Base-by-base conservation (phyloP, 92 coral and sea anemone species). In the Virgularia gustaviana region DNA sequence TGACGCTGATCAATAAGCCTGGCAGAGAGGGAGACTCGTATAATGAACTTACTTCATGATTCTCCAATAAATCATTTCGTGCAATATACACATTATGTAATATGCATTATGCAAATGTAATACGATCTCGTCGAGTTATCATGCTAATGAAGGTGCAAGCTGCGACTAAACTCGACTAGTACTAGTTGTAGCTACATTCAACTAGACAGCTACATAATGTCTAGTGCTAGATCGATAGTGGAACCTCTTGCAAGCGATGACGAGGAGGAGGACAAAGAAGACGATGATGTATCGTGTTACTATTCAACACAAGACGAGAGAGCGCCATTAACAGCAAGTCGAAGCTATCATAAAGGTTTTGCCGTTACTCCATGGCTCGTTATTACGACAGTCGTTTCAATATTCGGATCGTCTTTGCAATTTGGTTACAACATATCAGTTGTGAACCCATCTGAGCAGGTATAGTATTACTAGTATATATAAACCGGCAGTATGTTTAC, bases 341-440 rank as follows among this genome's bases (percentile, higher is more conserved):
- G 16, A 24, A 28, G 60, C 7, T 37, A 12, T 0, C 16, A 32
- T 30, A 52, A 16, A 7, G 19, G 75, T 34, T 33, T 45, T 51
- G 75, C 60, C 1, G 23, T 68, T 16, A 68, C 75, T 2, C 75
- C 75, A 11, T 92, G 98, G 98, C 71, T 92, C 36, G 53, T 86
- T 11, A 84, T 68, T 41, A 45, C 96, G 7, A 83, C 96, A 16
- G 78, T 79, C 61, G 90, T 87, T 2, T 70, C 84, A 32, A 80
- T 92, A 9, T 67, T 83, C 20, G 96, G 96, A 20, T 92, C 98
- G 20, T 92, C 98, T 2, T 79, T 84, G 23, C 96, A 92, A 59
- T 92, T 92, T 83, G 98, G 96, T 9, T 92, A 86, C 79, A 83
- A 87, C 32, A 81, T 91, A 6, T 64, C 96, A 0, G 85, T 88